Conservation (phyloP, 35 echinoderm and acorn worm species). For the Diadema setosum region DNA sequence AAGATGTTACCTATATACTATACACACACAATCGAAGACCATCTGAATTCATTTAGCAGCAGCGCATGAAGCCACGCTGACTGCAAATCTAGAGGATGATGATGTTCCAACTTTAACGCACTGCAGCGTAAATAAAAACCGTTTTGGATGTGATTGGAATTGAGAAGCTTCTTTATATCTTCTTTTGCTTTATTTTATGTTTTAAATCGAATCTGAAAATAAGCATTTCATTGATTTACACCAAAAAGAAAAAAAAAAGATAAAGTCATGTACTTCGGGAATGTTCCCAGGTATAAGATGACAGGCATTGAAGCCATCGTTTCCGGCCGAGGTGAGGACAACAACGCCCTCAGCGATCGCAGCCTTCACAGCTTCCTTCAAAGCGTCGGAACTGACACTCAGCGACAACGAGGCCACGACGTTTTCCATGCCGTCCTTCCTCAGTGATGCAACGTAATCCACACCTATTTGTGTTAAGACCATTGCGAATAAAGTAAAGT, state of each 20-base stretch:
- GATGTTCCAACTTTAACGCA: too few species aligned
- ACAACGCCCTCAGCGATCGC: background rate
- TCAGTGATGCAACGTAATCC: background rate
- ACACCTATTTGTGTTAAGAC: too few species aligned
- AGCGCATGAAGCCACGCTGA: background rate
- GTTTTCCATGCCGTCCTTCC: background rate
- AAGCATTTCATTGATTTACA: background rate
- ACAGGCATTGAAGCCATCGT: background rate
- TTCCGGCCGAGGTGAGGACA: background rate
- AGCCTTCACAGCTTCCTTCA: background rate
- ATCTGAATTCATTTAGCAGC: background rate
- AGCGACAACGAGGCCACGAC: background rate
- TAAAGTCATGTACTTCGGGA: background rate
- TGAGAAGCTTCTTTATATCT: background rate
- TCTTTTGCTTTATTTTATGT: background rate
- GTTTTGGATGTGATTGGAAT: background rate
- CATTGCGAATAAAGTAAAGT: background rate
- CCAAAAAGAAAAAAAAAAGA: background rate
- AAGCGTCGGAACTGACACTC: background rate
- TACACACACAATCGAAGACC: background rate
- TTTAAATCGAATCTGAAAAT: background rate
- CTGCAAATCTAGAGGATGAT: too few species aligned
- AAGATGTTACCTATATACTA: background rate
- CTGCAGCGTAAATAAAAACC: too few species aligned
- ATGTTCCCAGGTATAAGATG: background rate